Conservation (phyloP, 2,888 invertebrate genomes). For the Kuschelorhynchus macadamiae region DNA sequence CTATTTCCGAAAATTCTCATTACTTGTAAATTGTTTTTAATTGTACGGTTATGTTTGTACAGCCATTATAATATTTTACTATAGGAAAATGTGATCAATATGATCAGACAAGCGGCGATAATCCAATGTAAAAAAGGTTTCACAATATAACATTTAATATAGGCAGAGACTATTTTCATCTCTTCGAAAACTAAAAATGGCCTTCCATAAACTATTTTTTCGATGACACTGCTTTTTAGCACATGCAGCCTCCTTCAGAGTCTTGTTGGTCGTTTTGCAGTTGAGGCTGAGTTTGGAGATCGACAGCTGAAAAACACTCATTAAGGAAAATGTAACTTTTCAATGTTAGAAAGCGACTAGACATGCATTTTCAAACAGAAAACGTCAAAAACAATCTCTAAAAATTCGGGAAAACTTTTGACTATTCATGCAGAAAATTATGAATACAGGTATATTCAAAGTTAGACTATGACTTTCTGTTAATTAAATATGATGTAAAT, state of each 20-base stretch:
- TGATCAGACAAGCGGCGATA: neutral
- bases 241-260: constrained; percentile 87
- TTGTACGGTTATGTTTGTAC: no score
- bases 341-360: constrained; percentile 6
- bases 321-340: constrained; percentile 46
- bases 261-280: constrained; percentile 85
- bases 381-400: constrained; percentile 8
- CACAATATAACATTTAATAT: constrained; percentile 58
- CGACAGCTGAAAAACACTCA: constrained; percentile 76
- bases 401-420: constrained; percentile 1
- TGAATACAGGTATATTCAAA: no score
- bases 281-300: constrained; percentile 85
- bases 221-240: constrained; percentile 71
- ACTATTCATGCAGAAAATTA: no score
- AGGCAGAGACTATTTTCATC: constrained; percentile 64
- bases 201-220: constrained; percentile 52
- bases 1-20: no score
- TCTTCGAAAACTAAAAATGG: constrained; percentile 40
- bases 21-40: no score
- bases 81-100: no score
- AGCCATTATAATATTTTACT: no score
- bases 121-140: constrained; percentile 25
- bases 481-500: no score
- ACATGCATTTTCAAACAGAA: constrained; percentile 4
- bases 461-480: no score